phyloP scores from a whole-genome alignment of 2,797 vertebrate genomes.

The Fundulus diaphanus region DNA sequence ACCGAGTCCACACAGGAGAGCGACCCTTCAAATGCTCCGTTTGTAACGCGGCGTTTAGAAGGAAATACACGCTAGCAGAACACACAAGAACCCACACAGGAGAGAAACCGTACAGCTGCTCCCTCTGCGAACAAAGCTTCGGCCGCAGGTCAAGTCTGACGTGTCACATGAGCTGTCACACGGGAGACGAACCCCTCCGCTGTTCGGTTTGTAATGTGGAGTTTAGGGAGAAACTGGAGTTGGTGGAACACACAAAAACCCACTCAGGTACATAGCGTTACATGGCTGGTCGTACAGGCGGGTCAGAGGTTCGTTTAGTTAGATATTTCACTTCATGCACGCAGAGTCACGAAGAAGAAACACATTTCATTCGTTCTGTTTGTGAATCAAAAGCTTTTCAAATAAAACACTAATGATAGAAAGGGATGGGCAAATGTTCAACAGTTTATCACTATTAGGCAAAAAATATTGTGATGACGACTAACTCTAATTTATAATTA shows the following conservation, averaged over 20 bases:
- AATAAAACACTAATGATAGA: not conserved
- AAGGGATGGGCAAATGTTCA: not conserved
- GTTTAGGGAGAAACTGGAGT: not conserved
- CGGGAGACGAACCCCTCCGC: not conserved
- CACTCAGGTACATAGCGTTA: not conserved
- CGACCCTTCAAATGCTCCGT: constrained; percentile 10
- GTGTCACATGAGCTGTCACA: not conserved
- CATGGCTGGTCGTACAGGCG: not conserved
- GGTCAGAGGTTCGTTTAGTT: not conserved
- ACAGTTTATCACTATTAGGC: not conserved
- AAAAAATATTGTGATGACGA: too few species aligned
- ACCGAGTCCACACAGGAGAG: constrained; percentile 5
- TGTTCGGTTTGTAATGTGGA: not conserved
- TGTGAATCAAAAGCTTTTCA: not conserved
- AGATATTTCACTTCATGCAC: not conserved
- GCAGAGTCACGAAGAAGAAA: not conserved
- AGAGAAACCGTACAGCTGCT: constrained; percentile 7
- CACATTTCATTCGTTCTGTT: not conserved
- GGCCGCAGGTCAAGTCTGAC: not conserved
- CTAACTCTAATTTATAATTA: not conserved
- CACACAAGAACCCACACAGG: constrained; percentile 11
- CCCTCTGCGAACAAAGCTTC: not conserved
- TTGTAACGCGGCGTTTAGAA: not conserved
- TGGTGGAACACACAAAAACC: not conserved
- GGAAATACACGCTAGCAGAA: constrained; percentile 14